Conservation (phyloP, 2,113 vertebrate species). For the Ciconia maguari region DNA sequence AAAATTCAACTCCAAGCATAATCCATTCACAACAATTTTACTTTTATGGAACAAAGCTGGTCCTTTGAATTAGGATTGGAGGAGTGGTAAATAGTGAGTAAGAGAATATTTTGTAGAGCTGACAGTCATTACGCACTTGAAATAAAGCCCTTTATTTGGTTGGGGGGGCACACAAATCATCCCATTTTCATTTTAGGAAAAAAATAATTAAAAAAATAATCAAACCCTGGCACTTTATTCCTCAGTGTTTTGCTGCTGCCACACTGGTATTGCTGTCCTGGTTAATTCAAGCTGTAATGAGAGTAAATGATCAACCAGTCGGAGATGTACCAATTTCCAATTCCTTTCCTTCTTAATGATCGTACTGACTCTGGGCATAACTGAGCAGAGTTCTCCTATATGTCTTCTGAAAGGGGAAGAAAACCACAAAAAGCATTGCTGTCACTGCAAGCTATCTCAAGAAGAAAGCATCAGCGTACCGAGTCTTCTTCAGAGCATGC, state of each 20-base stretch:
- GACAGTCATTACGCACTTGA: background rate
- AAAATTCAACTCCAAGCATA: background rate
- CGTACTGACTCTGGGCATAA: background rate
- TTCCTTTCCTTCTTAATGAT: background rate
- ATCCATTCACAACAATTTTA: background rate
- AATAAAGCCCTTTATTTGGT: background rate
- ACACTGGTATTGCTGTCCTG: background rate
- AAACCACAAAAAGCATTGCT: background rate
- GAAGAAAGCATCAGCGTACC: background rate
- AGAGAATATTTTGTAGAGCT: background rate
- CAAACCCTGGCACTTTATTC: background rate
- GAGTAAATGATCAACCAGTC: background rate
- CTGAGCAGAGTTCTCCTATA: background rate
- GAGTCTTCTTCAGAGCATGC: background rate
- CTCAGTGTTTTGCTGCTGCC: background rate
- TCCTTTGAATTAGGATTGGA: constrained; percentile 27
- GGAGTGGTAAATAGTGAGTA: constrained; percentile 5
- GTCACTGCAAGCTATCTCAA: background rate
- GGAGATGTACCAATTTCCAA: background rate
- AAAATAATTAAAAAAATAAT: background rate
- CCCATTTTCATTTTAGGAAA: background rate
- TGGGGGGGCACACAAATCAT: background rate
- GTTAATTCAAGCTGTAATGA: background rate
- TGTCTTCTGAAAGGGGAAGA: background rate
- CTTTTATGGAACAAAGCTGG: background rate